Base-by-base conservation (phyloP, 2,888 invertebrate genomes). In the Anagyrus pseudococci region DNA sequence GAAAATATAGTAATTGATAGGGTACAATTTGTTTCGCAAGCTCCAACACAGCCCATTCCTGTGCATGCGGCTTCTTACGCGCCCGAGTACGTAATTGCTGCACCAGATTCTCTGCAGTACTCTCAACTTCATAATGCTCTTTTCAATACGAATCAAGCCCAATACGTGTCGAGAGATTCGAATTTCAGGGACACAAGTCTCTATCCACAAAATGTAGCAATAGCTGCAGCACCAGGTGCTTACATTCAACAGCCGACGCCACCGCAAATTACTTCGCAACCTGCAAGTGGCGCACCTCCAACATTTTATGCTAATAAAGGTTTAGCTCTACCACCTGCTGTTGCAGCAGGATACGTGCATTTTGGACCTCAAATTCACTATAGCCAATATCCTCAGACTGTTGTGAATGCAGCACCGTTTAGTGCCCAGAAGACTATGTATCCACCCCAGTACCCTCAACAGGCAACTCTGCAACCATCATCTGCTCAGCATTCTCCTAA, bases 131-230 rank as follows among this genome's bases (percentile, higher is more conserved):
- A 77, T 1, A 72, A 70, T 23, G 77, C 76, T 56, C 69, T 78
- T 47, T 79, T 77, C 61, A 70, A 76, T 7, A 72, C 73, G 19
- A 69, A 70, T 10, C 78, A 79, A 44, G 73, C 72, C n/a, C 75
- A 77, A 29, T 79, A 79, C 61, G 77, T 79, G 4, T 74, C 78
- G 2, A 72, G 79, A 49, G 79, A 80, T 15, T 69, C 76, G n/a
- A 70, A 72, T 10, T 77, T 74, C 58, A 71, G 78, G 4, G 79
- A 80, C 13, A 69, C 72, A 1, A 67, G 64, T 26, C 68, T 77
- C 15, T 78, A 77, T 49, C 68, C 73, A 4, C 77, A 76, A 43
- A 71, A 71, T 2, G 66, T 74, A 7, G 65, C 71, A 1, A 41
- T 66, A 26, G 68, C 74, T 8, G 66, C 73, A 1, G 75, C 75